Conservation (phyloP, 2,888 invertebrate genomes). For the Agrochola circellaris region DNA sequence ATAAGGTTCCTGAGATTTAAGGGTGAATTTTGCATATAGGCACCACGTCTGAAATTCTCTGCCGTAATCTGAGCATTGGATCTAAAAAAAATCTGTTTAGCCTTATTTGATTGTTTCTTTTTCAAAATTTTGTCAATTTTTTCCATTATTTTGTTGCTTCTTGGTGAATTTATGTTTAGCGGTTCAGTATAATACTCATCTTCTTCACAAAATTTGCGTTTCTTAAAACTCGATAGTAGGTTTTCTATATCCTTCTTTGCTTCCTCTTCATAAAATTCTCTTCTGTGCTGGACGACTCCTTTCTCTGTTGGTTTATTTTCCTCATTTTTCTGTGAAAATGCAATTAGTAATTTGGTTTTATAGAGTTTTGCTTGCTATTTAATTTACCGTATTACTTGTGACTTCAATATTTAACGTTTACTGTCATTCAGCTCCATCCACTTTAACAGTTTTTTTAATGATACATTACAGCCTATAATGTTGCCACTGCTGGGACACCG, state of each 20-base stretch:
- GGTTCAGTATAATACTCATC: background rate
- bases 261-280: slow-evolving; percentile 38
- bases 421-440: background rate
- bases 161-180: background rate
- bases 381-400: background rate
- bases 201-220: background rate
- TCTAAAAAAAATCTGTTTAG: background rate
- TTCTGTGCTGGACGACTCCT: background rate
- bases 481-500: too few species aligned
- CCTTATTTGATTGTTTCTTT: background rate
- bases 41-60: background rate
- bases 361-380: too few species aligned
- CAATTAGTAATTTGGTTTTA: background rate
- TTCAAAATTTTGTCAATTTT: slow-evolving; percentile 18
- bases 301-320: background rate
- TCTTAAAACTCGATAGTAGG: slow-evolving; percentile 8
- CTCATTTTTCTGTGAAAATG: slow-evolving; percentile 48
- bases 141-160: slow-evolving; percentile 7
- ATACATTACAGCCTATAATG: too few species aligned
- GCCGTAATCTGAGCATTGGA: background rate
- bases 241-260: slow-evolving; percentile 35
- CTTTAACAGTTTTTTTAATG: too few species aligned
- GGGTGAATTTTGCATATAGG: background rate
- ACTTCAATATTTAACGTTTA: background rate
- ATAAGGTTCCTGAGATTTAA: background rate